phyloP scores from a whole-genome alignment of 92 coral and sea anemone genomes.

The Zoanthus sansibaricus region DNA sequence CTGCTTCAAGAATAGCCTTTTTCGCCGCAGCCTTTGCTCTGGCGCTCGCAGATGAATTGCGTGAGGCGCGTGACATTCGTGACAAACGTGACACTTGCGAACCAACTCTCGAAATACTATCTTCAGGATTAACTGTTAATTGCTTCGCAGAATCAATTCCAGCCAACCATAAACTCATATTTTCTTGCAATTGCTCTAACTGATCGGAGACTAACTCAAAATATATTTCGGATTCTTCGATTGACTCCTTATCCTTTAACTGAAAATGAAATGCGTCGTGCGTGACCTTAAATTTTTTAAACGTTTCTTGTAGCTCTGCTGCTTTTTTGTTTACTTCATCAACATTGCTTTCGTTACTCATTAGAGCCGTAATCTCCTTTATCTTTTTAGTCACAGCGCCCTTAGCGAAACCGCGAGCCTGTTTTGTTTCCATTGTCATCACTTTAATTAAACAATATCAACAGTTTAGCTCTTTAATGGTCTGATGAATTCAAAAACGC shows the following conservation, averaged over 20 bases:
- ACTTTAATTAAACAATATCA: background rate
- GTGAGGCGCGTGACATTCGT: background rate
- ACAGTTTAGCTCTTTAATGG: background rate
- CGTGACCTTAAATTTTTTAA: slow-evolving; percentile 27
- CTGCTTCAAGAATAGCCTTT: slow-evolving; percentile 49
- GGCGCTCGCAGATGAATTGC: slow-evolving; percentile 25
- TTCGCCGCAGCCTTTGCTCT: slow-evolving; percentile 29
- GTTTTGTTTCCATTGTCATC: background rate
- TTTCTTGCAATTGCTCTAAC: background rate
- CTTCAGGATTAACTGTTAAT: slow-evolving; percentile 42
- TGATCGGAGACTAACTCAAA: slow-evolving; percentile 19
- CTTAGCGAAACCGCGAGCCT: slow-evolving; percentile 7
- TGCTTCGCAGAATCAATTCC: slow-evolving; percentile 24
- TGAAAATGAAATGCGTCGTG: slow-evolving; percentile 14
- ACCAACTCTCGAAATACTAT: slow-evolving; percentile 52
- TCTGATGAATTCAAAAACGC: background rate
- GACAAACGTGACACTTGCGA: slow-evolving; percentile 1
- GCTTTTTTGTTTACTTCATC: slow-evolving; percentile 9
- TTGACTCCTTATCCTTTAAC: slow-evolving; percentile 25
- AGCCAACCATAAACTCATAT: slow-evolving; percentile 33
- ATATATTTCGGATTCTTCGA: background rate
- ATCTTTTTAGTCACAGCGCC: slow-evolving; percentile 29
- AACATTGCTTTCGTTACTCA: slow-evolving; percentile 33
- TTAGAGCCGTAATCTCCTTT: slow-evolving; percentile 41
- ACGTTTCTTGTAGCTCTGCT: slow-evolving; percentile 16